Base-by-base conservation (phyloP, 2,888 invertebrate species). In the Caenorhabditis macrosperma region DNA sequence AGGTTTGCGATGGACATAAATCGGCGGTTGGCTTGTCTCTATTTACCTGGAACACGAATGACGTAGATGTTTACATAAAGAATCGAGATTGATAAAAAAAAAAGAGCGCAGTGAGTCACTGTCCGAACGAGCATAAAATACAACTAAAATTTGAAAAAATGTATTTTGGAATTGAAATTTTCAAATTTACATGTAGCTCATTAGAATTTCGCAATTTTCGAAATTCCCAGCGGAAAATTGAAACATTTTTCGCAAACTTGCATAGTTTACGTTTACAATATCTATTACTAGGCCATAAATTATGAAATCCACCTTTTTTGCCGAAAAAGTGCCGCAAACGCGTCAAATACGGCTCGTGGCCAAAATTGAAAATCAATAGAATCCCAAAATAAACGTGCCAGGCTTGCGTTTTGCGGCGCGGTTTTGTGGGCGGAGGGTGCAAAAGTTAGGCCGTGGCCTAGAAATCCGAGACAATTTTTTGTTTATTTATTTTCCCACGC, bases 1-100 rank as follows among this genome's bases (percentile, higher is more conserved):
- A 83, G 79, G 44, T 83, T 83, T 66, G 83, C 77, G 81, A 83
- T 83, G 71, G 83, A 83, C 83, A 83, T 83, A 74, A 64, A 76
- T 75, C 33, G 57, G 44, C 44, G 48, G 35, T 55, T 64, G 54
- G 63, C 46, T 75, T 67, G 48, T 66, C 59, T 67, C 28, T 74
- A 22, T 79, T 72, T 72, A 74, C 74, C 78, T 79, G 74, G 41
- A 79, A 79, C 63, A 59, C 26, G 35, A n/a, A 24, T 71, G 50
- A 61, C 38, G 48, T 57, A 5, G 9, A 26, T 67, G 35, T 67
- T 59, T 35, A 28, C 68, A 68, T 22, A 59, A n/a, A n/a, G n/a
- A n/a, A n/a, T n/a, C n/a, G n/a, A 26, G 24, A 48, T 20, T 26
- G 57, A 67, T 55, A 57, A 67, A 48, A 35, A 48, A 28, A n/a